phyloP scores from a whole-genome alignment of 2,888 invertebrate genomes.

The Coelogynopora nodosa region DNA sequence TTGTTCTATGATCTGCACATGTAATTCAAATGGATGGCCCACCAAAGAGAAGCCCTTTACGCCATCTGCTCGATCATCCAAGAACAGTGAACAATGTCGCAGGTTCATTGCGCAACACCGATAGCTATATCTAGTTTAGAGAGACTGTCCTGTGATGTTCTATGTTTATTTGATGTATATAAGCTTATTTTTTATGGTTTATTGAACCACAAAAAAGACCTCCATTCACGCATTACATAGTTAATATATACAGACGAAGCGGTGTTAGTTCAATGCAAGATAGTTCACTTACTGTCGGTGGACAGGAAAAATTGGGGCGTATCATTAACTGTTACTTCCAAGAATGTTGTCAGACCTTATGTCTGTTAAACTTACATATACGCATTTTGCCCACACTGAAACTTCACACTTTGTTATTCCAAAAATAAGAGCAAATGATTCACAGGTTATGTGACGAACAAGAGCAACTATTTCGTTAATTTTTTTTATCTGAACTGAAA shows the following conservation, averaged over 20 bases:
- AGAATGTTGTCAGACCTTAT: background rate
- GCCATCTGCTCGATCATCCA: background rate
- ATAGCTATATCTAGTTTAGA: background rate
- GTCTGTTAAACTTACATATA: background rate
- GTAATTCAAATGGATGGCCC: background rate
- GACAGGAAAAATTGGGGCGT: background rate
- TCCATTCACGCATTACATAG: background rate
- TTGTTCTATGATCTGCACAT: background rate
- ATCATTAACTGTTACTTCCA: background rate
- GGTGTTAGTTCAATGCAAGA: background rate
- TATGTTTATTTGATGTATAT: background rate
- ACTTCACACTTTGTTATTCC: background rate
- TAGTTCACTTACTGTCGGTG: background rate
- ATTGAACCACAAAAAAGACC: background rate
- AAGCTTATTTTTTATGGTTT: background rate
- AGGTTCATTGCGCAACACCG: background rate
- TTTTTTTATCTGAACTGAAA: background rate
- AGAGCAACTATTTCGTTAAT: background rate
- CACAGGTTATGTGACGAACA: background rate
- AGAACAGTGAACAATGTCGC: background rate
- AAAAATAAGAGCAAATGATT: background rate
- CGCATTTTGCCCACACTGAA: background rate
- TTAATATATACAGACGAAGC: background rate
- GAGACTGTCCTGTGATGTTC: background rate
- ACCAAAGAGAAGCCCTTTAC: background rate